Conservation (phyloP, 2,113 vertebrate genomes). For the Halichoerus grypus region DNA sequence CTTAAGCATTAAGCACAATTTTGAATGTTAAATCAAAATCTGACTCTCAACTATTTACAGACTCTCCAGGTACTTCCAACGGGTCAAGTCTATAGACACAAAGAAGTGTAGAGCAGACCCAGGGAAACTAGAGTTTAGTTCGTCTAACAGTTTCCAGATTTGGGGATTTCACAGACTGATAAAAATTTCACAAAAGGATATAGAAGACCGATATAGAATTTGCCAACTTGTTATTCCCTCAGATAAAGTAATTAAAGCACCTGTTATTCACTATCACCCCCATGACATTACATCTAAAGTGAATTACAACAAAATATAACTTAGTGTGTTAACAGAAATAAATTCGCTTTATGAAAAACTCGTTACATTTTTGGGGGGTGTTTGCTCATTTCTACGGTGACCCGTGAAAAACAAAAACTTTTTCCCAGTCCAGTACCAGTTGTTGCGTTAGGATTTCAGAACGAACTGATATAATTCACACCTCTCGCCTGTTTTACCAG, state of each 20-base stretch:
- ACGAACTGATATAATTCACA: background rate
- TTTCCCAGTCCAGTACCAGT: background rate
- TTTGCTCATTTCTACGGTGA: background rate
- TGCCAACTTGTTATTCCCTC: background rate
- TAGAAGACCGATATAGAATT: background rate
- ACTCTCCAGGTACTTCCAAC: background rate
- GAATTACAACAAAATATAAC: background rate
- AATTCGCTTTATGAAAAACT: background rate
- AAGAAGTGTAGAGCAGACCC: background rate
- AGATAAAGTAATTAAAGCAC: background rate
- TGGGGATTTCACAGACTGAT: background rate
- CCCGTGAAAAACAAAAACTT: background rate
- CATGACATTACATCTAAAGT: background rate
- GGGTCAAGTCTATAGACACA: background rate
- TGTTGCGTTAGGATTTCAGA: background rate
- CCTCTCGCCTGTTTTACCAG: background rate
- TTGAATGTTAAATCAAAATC: conserved; percentile 17
- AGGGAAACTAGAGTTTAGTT: background rate
- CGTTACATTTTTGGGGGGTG: background rate
- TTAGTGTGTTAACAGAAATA: background rate
- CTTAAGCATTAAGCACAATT: background rate
- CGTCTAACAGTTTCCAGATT: background rate
- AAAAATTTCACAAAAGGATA: background rate
- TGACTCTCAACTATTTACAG: background rate
- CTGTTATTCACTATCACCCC: background rate